Evolutionary conservation across 30 jellyfish, hydroid and myxozoan genomes (phyloP).

Genomic region (Rhopilema esculentum): DNA sequence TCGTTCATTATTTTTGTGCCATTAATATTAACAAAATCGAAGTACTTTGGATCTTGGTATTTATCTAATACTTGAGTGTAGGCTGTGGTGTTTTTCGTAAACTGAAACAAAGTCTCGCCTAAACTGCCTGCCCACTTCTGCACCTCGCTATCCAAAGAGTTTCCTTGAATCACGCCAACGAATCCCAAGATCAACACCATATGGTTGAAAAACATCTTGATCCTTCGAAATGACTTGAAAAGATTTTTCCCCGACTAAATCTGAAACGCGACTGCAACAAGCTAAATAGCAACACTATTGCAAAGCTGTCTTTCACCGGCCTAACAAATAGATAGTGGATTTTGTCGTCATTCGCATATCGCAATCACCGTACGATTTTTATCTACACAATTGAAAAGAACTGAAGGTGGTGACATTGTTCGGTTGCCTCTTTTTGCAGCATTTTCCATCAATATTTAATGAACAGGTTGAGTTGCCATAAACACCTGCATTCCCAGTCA

Average conservation of each 20-base stretch:
- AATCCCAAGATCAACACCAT: slow-evolving; percentile 10
- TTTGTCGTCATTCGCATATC: slow-evolving; percentile 13
- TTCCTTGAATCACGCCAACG: background rate
- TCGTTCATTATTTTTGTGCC: slow-evolving; percentile 46
- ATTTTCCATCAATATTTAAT: slow-evolving; percentile 31
- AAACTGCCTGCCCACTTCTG: slow-evolving; percentile 25
- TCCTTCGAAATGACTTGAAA: background rate
- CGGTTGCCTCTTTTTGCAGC: slow-evolving; percentile 71
- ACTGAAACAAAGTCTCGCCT: slow-evolving; percentile 10
- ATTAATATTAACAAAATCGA: slow-evolving; percentile 17
- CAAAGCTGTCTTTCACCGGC: background rate
- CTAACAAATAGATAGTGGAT: background rate
- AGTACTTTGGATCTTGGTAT: slow-evolving; percentile 10
- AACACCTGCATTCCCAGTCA: slow-evolving; percentile 34
- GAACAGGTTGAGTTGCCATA: slow-evolving; percentile 61
- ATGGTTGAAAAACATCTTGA: slow-evolving; percentile 8
- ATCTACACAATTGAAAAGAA: slow-evolving; percentile 42
- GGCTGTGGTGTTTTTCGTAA: slow-evolving; percentile 43
- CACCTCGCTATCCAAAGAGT: background rate
- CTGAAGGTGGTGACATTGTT: slow-evolving; percentile 66
- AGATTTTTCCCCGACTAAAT: background rate
- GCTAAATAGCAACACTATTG: background rate
- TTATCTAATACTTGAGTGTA: slow-evolving; percentile 37
- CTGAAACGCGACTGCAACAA: background rate
- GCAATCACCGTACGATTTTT: slow-evolving; percentile 44